These are phyloP conservation scores for Gadus macrocephalus DNA, from an alignment of 2,113 vertebrate species.

Conservation along the genomic window DNA sequence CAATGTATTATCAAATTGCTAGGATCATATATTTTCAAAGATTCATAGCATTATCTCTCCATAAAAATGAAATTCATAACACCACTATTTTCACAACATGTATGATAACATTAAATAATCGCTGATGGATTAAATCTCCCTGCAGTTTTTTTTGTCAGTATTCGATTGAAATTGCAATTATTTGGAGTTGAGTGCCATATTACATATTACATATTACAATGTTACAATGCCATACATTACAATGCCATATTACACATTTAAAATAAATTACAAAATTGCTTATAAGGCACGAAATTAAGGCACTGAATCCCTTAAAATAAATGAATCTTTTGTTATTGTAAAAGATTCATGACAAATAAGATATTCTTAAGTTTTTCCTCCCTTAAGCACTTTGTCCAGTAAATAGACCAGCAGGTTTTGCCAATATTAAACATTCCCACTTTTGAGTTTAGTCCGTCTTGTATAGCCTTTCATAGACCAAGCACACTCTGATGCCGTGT, in stretches of 20 bases:
- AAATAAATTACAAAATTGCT: no score
- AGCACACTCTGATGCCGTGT: no score
- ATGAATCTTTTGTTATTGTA: not conserved
- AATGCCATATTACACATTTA: not conserved
- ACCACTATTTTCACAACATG: not conserved
- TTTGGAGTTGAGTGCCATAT: not conserved
- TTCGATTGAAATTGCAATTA: not conserved
- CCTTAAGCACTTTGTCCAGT: not conserved
- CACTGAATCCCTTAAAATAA: not conserved
- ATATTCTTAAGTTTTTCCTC: not conserved
- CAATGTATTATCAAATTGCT: conserved; percentile 3
- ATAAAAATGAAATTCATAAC: conserved; percentile 12
- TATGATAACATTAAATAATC: conserved; percentile 11
- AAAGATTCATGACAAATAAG: not conserved
- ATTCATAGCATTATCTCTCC: not conserved
- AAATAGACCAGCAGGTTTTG: not conserved
- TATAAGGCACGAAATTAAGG: not conserved
- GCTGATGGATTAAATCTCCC: not conserved
- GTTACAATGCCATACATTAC: no score
- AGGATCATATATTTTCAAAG: not conserved
- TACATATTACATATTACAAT: no score
- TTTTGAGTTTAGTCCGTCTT: no score
- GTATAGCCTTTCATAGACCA: no score
- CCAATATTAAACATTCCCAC: no score
- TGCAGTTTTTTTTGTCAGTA: not conserved